These are phyloP conservation scores for Engystomops pustulosus DNA, from an alignment of 2,113 vertebrate genomes.

Conservation along the genomic window DNA sequence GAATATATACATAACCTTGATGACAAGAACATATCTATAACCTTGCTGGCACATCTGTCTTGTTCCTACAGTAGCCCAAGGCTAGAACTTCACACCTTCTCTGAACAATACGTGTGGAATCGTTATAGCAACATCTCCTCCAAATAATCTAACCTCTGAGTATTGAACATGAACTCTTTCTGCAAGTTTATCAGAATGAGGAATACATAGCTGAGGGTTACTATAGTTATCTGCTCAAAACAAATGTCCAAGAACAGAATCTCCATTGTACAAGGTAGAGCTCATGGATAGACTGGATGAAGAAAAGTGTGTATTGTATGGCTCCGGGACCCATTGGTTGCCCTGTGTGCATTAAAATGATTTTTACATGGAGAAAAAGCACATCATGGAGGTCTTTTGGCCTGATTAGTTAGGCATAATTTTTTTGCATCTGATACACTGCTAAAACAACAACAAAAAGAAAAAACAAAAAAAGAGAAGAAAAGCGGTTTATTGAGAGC, in stretches of 20 bases:
- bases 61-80: not conserved
- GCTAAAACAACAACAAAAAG: conserved; percentile 5
- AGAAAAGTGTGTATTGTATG: not conserved
- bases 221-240: conserved; percentile 17
- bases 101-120: not conserved
- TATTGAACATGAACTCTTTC: not conserved
- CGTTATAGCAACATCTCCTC: not conserved
- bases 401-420: conserved; percentile 20
- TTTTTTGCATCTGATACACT: conserved; percentile 24
- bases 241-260: conserved; percentile 14
- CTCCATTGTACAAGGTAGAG: not conserved
- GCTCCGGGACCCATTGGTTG: not conserved
- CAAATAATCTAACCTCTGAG: not conserved
- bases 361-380: conserved; percentile 12
- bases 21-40: not conserved
- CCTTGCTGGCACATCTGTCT: not conserved
- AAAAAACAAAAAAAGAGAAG: conserved; percentile 4
- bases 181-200: conserved; percentile 1
- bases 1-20: too few relatives aligned
- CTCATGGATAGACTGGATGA: not conserved
- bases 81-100: not conserved
- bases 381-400: conserved; percentile 20
- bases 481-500: not conserved
- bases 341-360: conserved; percentile 1
- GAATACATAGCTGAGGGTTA: not conserved